phyloP scores from a whole-genome alignment of 2,113 vertebrate genomes.

The Pseudois nayaur region DNA sequence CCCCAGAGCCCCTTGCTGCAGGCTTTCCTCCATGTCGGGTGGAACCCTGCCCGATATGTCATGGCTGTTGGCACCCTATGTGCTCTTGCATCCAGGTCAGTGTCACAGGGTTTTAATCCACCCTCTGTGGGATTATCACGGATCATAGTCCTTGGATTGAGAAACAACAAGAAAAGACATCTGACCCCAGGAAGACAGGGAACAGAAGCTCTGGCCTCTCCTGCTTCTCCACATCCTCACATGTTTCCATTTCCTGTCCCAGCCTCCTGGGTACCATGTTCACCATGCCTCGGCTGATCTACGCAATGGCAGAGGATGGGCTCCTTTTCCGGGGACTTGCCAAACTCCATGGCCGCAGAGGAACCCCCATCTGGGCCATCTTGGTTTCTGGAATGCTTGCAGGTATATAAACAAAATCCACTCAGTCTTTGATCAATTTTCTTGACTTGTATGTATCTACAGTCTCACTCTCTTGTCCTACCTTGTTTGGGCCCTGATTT shows the following conservation, averaged over 20 bases:
- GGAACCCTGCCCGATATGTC: conserved; percentile 87
- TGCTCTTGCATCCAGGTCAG: conserved; percentile 92
- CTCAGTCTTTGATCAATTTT: not conserved
- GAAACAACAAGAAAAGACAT: not conserved
- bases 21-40: conserved; percentile 87
- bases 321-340: not conserved
- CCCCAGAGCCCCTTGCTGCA: conserved; percentile 87
- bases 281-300: not conserved
- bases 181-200: not conserved
- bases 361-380: not conserved
- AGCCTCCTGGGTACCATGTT: not conserved
- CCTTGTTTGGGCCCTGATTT: not conserved
- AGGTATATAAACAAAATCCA: not conserved
- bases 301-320: not conserved
- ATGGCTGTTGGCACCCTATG: conserved; percentile 91
- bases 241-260: not conserved
- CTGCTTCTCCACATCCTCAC: not conserved
- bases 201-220: not conserved
- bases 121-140: conserved; percentile 31
- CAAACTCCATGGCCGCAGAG: not conserved
- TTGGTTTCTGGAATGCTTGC: not conserved
- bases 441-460: not conserved
- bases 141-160: not conserved
- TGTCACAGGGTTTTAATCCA: not conserved
- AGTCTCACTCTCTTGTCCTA: not conserved